Base-by-base conservation (phyloP, 2,113 vertebrate species). In the Corythaixoides concolor region DNA sequence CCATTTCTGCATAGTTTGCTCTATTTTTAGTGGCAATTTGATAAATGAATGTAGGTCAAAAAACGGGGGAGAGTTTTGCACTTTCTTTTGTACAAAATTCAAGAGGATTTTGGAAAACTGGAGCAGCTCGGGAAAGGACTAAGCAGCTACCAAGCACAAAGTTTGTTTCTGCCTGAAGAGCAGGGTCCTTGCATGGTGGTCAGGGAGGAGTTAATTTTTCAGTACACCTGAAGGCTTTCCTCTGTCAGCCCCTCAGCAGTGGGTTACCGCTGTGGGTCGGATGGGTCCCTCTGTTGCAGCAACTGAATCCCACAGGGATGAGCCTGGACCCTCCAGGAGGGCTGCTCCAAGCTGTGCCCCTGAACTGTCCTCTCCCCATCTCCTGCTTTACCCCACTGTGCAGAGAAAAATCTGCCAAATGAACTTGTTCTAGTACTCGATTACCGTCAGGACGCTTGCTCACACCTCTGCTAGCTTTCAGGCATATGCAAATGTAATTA, bases 401-500 rank as follows among this genome's bases (percentile, higher is more conserved):
- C 47, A 33, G 56, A 73, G 60, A 62, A 73, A 78, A 79, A 28
- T 50, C 41, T 52, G 53, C 45, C 43, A 23, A n/a, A 90, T 52
- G 9, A 59, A 20, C 53, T 76, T 30, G 19, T 63, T 77, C 64
- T 43, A 47, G 43, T 11, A 8, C 64, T 76, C 52, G 3, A 1
- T 56, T 89, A 67, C 76, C 77, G 73, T 47, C 76, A 94, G 92
- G 90, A 66, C 43, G 63, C 56, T 68, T 47, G 27, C 72, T 91
- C 41, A 0, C 59, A 87, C 64, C 79, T 89, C 89, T 85, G 85
- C 49, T 56, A 70, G 67, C 76, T 93, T 77, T 75, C 88, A 93
- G 85, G 63, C 50, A 32, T 50, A 95, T 94, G 94, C 85, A 93
- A 93, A 93, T 90, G 88, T 96, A 97, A 97, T 95, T 96, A 96